Percentiles rank a stretch among this genome's conserved stretches.
Evolutionary conservation across 2,797 vertebrate species (phyloP).

Genomic region (Enteromius afrohamiltoni): DNA sequence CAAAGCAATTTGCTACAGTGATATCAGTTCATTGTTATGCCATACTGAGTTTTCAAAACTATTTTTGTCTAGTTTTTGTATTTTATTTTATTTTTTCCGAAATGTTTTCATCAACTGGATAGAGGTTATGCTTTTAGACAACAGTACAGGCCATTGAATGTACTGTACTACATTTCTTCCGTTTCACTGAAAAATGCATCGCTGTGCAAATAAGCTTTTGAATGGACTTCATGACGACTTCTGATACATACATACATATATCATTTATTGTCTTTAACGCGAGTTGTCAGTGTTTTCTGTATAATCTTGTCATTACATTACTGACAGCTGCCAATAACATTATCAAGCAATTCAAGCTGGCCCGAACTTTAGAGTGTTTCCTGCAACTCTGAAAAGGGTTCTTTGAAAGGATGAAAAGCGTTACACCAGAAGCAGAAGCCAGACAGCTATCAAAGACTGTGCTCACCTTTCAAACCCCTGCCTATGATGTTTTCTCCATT

Average conservation of each 20-base stretch:
- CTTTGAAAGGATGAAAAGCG: constrained; percentile 20
- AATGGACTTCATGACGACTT: background rate
- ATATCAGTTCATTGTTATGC: background rate
- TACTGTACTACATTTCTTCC: background rate
- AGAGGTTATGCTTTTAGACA: background rate
- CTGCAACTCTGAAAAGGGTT: constrained; percentile 19
- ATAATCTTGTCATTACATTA: background rate
- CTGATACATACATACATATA: background rate
- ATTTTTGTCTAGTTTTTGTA: background rate
- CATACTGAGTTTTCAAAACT: background rate
- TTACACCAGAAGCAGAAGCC: constrained; percentile 20
- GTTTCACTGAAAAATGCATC: background rate
- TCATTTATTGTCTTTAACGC: background rate
- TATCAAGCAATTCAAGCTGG: background rate
- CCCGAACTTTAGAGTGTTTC: background rate
- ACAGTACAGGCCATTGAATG: background rate
- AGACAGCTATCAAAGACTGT: constrained; percentile 18
- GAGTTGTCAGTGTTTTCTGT: background rate
- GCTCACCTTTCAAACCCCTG: constrained; percentile 28
- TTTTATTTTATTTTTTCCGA: background rate
- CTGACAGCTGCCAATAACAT: background rate
- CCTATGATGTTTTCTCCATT: constrained; percentile 17
- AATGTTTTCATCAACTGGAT: background rate
- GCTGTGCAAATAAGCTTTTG: background rate
- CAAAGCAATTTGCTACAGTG: background rate